Evolutionary conservation across 37 sponge, comb jelly and placozoan species (phyloP).

Genomic region (Spongilla lacustris): DNA sequence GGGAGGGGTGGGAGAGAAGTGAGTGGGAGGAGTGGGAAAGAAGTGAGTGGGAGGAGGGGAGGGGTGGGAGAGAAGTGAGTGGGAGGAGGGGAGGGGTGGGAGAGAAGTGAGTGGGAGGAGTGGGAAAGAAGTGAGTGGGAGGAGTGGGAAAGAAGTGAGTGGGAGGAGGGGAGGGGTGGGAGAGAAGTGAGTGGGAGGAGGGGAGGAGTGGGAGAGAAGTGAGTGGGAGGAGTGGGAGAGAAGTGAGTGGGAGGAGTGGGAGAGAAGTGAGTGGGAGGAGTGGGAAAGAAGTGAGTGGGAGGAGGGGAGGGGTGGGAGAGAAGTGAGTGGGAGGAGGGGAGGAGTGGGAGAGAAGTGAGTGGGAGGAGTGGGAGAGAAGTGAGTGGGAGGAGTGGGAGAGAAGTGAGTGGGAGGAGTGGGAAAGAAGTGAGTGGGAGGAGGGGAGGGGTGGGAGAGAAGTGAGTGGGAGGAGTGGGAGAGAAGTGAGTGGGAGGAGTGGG

Average conservation of each 20-base stretch:
- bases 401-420: neutral
- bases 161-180: too few relatives aligned
- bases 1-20: too few relatives aligned
- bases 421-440: neutral
- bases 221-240: neutral
- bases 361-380: neutral
- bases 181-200: neutral
- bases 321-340: neutral
- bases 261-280: neutral
- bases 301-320: neutral
- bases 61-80: too few relatives aligned
- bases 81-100: neutral
- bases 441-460: too few relatives aligned
- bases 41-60: neutral
- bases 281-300: too few relatives aligned
- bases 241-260: neutral
- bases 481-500: neutral
- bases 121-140: neutral
- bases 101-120: neutral
- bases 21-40: neutral
- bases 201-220: neutral
- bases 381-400: too few relatives aligned
- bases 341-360: too few relatives aligned
- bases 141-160: neutral
- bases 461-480: neutral